phyloP scores from a whole-genome alignment of 2,797 vertebrate species.

The Acanthurus leucopareius region DNA sequence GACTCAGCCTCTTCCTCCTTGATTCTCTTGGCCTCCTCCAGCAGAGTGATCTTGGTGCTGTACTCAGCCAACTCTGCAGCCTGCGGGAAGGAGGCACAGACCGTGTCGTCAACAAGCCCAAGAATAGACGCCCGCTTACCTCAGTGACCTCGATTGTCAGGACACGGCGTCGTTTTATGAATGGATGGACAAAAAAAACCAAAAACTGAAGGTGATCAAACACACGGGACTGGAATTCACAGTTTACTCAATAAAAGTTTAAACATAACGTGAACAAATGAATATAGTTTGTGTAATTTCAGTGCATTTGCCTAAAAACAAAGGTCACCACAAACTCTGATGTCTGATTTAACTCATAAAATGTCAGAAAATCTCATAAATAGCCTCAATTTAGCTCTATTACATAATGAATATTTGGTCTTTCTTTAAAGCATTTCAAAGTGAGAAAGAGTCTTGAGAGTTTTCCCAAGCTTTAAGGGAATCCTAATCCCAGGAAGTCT shows the following conservation, averaged over 20 bases:
- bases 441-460: neutral
- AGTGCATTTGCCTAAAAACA: neutral
- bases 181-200: conserved; percentile 14
- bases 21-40: conserved; percentile 91
- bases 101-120: neutral
- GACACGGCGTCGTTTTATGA: conserved; percentile 13
- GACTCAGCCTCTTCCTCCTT: conserved; percentile 94
- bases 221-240: neutral
- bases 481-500: neutral
- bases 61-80: conserved; percentile 93
- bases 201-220: neutral
- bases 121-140: conserved; percentile 21
- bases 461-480: conserved; percentile 12
- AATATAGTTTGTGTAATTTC: neutral
- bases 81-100: conserved; percentile 74
- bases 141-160: conserved; percentile 3
- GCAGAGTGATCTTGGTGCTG: conserved; percentile 89
- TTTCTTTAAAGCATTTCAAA: neutral
- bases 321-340: neutral
- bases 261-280: neutral
- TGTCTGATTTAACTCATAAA: neutral
- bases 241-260: neutral
- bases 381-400: neutral
- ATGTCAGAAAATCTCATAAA: neutral
- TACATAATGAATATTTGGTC: neutral